These are phyloP conservation scores for Brenthis daphne DNA, from an alignment of 2,888 invertebrate species.

Conservation along the genomic window DNA sequence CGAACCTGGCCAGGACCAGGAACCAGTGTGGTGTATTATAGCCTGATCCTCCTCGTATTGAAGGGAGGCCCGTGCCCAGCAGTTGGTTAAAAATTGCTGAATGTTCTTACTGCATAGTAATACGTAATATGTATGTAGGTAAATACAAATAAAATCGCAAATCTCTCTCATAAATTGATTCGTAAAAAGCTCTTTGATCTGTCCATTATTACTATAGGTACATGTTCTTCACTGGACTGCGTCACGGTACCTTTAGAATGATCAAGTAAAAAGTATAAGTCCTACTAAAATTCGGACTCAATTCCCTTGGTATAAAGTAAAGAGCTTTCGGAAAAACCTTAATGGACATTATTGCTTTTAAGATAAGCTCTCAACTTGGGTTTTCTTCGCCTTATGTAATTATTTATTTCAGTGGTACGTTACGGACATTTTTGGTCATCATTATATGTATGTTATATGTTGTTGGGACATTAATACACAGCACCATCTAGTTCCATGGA, in stretches of 20 bases:
- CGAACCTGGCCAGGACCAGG: too few relatives aligned
- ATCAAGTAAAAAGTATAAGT: slow-evolving; percentile 17
- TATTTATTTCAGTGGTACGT: slow-evolving; percentile 10
- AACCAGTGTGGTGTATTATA: too few relatives aligned
- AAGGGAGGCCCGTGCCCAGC: too few relatives aligned
- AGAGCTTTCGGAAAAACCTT: slow-evolving; percentile 10
- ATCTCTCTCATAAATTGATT: neutral
- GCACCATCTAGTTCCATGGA: too few relatives aligned
- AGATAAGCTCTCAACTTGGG: slow-evolving; percentile 21
- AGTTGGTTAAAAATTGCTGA: too few relatives aligned
- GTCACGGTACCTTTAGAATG: neutral
- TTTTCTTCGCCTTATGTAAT: slow-evolving; percentile 21
- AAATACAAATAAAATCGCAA: neutral
- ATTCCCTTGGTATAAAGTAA: slow-evolving; percentile 13
- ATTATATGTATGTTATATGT: neutral
- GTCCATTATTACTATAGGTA: neutral
- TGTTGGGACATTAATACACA: too few relatives aligned
- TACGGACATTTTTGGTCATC: neutral
- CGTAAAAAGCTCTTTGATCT: neutral
- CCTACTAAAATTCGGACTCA: slow-evolving; percentile 12
- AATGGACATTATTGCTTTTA: slow-evolving; percentile 23
- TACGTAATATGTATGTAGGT: too few relatives aligned
- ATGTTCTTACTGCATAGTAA: too few relatives aligned
- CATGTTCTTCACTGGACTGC: neutral
- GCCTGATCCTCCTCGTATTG: too few relatives aligned